Evolutionary conservation across 2,113 vertebrate genomes (phyloP), one percentile per base, ranked within the genome.

Genomic region (Atherinomorus stipes): DNA sequence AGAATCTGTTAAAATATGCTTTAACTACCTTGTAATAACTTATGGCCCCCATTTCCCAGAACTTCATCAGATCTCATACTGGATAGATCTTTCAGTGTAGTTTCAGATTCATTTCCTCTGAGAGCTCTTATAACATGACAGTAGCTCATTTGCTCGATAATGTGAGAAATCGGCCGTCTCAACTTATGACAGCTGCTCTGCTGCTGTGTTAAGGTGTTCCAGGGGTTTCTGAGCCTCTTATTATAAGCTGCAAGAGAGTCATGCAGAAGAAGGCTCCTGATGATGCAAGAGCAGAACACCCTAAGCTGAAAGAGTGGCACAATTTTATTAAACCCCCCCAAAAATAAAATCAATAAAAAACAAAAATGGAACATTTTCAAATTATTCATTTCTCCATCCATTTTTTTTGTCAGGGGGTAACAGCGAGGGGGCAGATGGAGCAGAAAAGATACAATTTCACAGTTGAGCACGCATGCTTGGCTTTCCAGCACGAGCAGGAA

Each of bases 361-460:
- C n/a, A n/a, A n/a, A n/a, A 9, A 37, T 37, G 34, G 56, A 54
- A 63, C 10, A n/a, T 23, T 34, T 26, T 56, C 44, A 28, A 16
- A 21, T 31, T 56, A 45, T 67, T 61, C 63, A 56, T 34, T 58
- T 21, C 61, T 65, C 31, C 8, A 7, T 34, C 8, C 31, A 1
- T 34, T 34, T 34, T 34, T 7, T 34, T 34, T 7, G 31, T 34
- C 5, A 8, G 31, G 31, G 31, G 31, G 4, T 34, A 31, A 4
- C 4, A 16, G 64, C 51, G 74, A 64, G 44, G 71, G 49, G 58
- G 64, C 13, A 49, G 72, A 28, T 44, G 42, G 66, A 73, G 78
- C 67, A 78, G 85, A 87, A 77, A 88, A 91, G 71, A 89, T 78
- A 90, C 85, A 90, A 93, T 91, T 92, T 93, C 91, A 92, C 92